Conservation (phyloP, 2,797 vertebrate species). For the Lepidocolaptes lacrymiger region DNA sequence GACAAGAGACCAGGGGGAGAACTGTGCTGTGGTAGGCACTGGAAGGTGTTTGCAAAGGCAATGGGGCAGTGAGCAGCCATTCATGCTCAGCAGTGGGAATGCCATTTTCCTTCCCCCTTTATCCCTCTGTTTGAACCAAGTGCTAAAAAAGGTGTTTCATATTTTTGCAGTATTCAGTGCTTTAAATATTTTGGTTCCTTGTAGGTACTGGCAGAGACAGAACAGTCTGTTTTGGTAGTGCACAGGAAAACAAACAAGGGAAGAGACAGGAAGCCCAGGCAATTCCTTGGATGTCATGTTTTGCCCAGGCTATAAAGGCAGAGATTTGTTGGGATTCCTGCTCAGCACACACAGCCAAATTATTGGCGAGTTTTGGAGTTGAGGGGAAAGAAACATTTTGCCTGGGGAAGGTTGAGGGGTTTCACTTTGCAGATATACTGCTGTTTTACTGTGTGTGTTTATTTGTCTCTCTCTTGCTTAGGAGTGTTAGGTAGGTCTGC, state of each 20-base stretch:
- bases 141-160: conserved; percentile 59
- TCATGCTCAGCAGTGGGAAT: background rate
- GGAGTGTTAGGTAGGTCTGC: conserved; percentile 15
- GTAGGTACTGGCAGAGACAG: background rate
- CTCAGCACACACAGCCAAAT: background rate
- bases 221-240: background rate
- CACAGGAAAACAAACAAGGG: background rate
- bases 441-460: background rate
- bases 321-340: background rate
- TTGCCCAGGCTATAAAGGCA: background rate
- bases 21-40: background rate
- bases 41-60: background rate
- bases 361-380: background rate
- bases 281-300: background rate
- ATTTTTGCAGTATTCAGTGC: background rate
- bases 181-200: conserved; percentile 16
- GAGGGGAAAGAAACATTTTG: background rate
- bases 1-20: background rate
- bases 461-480: conserved; percentile 29
- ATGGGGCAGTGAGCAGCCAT: background rate
- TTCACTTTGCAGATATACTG: background rate
- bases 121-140: conserved; percentile 7
- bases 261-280: background rate
- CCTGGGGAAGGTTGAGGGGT: background rate
- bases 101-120: background rate